Conservation (phyloP, 2,888 invertebrate genomes). For the Melieria picta region DNA sequence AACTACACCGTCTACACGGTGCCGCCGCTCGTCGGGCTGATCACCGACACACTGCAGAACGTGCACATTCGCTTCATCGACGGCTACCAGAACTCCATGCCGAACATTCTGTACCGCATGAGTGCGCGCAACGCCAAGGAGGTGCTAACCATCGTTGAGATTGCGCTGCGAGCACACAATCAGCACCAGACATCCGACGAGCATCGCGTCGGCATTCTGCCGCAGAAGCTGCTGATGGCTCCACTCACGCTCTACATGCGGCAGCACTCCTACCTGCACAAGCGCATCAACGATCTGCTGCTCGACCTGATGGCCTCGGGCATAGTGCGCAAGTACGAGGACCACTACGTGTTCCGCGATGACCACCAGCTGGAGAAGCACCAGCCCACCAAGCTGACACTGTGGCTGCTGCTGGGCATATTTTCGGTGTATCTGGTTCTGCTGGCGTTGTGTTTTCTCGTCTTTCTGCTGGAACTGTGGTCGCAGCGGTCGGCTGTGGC, state of each 20-base stretch:
- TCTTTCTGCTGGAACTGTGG: slow-evolving; percentile 53
- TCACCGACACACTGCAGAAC: slow-evolving; percentile 27
- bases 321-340: slow-evolving; percentile 41
- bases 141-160: slow-evolving; percentile 43
- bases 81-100: slow-evolving; percentile 21
- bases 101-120: slow-evolving; percentile 18
- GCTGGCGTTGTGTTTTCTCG: slow-evolving; percentile 42
- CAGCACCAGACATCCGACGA: slow-evolving; percentile 16
- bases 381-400: slow-evolving; percentile 46
- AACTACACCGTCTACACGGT: slow-evolving; percentile 49
- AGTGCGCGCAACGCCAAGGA: slow-evolving; percentile 20
- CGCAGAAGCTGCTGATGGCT: slow-evolving; percentile 47
- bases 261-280: slow-evolving; percentile 52
- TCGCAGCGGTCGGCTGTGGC: slow-evolving; percentile 40
- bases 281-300: slow-evolving; percentile 47
- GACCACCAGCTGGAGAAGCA: slow-evolving; percentile 3
- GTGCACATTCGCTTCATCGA: slow-evolving; percentile 29
- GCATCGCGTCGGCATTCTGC: slow-evolving; percentile 45
- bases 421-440: slow-evolving; percentile 47
- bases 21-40: slow-evolving; percentile 42
- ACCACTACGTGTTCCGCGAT: slow-evolving; percentile 46
- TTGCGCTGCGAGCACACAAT: slow-evolving; percentile 47
- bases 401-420: slow-evolving; percentile 50
- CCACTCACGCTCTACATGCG: slow-evolving; percentile 58
- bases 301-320: slow-evolving; percentile 54